phyloP scores from a whole-genome alignment of 2,797 vertebrate genomes.

The Linurgus olivaceus region DNA sequence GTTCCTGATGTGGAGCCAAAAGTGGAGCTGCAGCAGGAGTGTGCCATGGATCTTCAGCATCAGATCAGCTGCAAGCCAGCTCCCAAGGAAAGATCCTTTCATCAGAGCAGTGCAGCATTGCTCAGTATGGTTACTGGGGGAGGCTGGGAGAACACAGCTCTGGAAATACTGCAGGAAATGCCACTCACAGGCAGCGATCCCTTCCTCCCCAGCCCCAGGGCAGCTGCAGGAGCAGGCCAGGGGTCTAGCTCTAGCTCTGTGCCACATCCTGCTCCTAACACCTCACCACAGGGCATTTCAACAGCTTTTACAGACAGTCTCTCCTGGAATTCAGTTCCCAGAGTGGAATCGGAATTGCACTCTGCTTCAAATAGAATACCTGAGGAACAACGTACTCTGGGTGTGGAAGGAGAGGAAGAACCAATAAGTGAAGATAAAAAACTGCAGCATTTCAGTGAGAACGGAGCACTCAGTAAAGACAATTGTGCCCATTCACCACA shows the following conservation, averaged over 20 bases:
- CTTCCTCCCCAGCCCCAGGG: neutral
- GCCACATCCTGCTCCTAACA: rapidly evolving
- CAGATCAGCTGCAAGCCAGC: neutral
- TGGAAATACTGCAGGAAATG: neutral
- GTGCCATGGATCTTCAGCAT: neutral
- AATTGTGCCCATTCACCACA: neutral
- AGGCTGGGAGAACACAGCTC: neutral
- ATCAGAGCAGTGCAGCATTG: neutral
- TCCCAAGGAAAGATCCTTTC: neutral
- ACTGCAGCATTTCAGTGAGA: neutral
- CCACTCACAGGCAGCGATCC: rapidly evolving
- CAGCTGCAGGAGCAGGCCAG: neutral
- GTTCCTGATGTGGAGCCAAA: neutral
- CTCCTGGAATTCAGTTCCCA: neutral
- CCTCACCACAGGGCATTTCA: neutral
- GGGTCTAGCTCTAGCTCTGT: neutral
- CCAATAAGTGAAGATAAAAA: neutral
- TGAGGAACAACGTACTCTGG: neutral
- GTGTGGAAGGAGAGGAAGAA: neutral
- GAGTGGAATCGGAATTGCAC: neutral
- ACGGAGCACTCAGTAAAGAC: neutral
- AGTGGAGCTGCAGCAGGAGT: neutral
- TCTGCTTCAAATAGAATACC: neutral
- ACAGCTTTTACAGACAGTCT: neutral
- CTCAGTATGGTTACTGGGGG: neutral